phyloP scores from a whole-genome alignment of 1,140 invertebrate genomes.

The Sogatella furcifera region DNA sequence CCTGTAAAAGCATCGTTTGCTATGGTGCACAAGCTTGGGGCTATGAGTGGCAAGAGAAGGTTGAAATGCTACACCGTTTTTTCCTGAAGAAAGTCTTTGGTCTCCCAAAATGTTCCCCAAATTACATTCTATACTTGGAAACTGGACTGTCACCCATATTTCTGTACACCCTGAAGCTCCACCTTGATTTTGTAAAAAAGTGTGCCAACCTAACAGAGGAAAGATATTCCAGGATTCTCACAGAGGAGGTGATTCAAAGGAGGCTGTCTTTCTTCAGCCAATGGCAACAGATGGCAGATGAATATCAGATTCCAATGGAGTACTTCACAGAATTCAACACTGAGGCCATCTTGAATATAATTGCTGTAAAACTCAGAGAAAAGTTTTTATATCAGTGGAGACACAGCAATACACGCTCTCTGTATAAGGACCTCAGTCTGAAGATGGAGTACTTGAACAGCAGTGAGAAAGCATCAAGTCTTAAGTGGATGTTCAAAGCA shows the following conservation, averaged over 20 bases:
- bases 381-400: no score
- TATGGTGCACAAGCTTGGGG: background rate
- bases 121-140: background rate
- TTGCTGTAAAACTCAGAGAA: no score
- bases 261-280: no score
- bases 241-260: no score
- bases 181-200: no score
- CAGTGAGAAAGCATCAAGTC: background rate
- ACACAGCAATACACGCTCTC: background rate
- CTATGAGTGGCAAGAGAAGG: background rate
- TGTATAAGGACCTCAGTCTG: background rate
- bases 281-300: no score
- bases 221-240: no score
- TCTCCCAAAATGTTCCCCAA: background rate
- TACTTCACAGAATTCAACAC: no score
- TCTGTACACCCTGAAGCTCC: background rate
- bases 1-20: background rate
- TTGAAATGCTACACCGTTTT: background rate
- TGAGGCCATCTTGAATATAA: no score
- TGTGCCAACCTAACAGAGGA: no score
- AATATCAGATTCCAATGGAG: no score
- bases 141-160: background rate
- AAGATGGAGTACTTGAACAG: background rate
- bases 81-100: background rate
- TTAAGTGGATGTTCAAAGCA: background rate